Evolutionary conservation across 2,113 vertebrate species (phyloP).

Genomic region (Aplodontia rufa): DNA sequence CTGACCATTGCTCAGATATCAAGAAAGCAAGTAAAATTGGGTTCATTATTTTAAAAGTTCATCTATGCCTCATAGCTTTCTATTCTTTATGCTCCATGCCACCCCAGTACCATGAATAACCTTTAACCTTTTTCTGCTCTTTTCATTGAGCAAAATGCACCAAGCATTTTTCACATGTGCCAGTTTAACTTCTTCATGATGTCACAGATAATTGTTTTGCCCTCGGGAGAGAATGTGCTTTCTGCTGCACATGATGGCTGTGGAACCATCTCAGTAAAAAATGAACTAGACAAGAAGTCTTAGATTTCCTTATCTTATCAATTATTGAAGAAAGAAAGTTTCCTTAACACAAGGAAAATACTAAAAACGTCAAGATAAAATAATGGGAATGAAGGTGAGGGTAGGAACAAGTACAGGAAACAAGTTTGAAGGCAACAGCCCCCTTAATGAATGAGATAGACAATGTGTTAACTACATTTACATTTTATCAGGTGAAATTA

Average conservation of each 20-base stretch:
- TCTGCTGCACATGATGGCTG: constrained; percentile 75
- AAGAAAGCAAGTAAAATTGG: not conserved
- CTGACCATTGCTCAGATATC: constrained; percentile 13
- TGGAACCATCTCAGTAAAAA: constrained; percentile 77
- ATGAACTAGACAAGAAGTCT: constrained; percentile 70
- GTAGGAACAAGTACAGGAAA: not conserved
- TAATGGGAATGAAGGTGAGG: constrained; percentile 25
- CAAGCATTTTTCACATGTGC: constrained; percentile 67
- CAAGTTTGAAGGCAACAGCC: constrained; percentile 21
- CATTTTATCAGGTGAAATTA: constrained; percentile 53
- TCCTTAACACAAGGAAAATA: constrained; percentile 63
- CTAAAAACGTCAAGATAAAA: constrained; percentile 67
- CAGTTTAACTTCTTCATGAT: constrained; percentile 80
- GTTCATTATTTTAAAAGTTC: not conserved
- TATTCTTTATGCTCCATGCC: constrained; percentile 19
- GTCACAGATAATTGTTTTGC: constrained; percentile 83
- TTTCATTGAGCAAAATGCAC: constrained; percentile 68
- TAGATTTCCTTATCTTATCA: constrained; percentile 81
- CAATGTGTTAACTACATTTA: constrained; percentile 11
- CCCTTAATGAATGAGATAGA: constrained; percentile 12
- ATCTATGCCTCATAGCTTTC: constrained; percentile 24
- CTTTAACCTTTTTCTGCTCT: constrained; percentile 62
- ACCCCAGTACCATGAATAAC: constrained; percentile 60
- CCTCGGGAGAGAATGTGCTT: constrained; percentile 81
- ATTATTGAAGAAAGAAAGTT: constrained; percentile 79